Conservation (phyloP, 2,888 invertebrate genomes). For the Carpatolechia fugitivella region DNA sequence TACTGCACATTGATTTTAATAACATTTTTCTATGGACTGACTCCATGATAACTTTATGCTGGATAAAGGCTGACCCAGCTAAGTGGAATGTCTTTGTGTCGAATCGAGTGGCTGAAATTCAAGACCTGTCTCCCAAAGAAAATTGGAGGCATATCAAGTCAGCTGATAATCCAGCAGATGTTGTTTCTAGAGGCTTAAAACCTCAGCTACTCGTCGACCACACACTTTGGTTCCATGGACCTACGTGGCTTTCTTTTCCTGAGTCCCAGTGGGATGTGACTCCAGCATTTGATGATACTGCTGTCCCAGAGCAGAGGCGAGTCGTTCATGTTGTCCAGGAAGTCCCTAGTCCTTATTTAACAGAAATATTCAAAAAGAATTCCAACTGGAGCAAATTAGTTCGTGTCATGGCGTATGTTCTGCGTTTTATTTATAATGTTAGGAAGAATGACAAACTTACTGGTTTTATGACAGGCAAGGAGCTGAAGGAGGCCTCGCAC, state of each 20-base stretch:
- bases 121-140: neutral
- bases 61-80: constrained; percentile 1
- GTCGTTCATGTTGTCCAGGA: neutral
- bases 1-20: neutral
- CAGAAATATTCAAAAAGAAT: neutral
- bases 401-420: neutral
- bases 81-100: constrained; percentile 3
- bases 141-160: constrained; percentile 10
- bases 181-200: constrained; percentile 5
- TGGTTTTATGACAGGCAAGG: too few species aligned
- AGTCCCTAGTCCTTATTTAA: neutral
- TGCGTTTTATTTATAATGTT: too few species aligned
- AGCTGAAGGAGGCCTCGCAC: too few species aligned
- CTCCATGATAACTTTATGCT: constrained; percentile 5
- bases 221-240: neutral
- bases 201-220: neutral
- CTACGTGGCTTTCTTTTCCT: neutral
- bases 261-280: neutral
- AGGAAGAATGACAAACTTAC: too few species aligned
- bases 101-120: constrained; percentile 4
- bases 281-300: neutral
- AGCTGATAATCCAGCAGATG: constrained; percentile 13
- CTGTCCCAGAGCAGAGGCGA: neutral
- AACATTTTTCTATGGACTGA: constrained; percentile 2
- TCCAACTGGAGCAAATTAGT: neutral